Percentiles rank a stretch among this genome's conserved stretches.
Conservation (phyloP, 2,888 invertebrate genomes). For the Ditylenchus weischeri region DNA sequence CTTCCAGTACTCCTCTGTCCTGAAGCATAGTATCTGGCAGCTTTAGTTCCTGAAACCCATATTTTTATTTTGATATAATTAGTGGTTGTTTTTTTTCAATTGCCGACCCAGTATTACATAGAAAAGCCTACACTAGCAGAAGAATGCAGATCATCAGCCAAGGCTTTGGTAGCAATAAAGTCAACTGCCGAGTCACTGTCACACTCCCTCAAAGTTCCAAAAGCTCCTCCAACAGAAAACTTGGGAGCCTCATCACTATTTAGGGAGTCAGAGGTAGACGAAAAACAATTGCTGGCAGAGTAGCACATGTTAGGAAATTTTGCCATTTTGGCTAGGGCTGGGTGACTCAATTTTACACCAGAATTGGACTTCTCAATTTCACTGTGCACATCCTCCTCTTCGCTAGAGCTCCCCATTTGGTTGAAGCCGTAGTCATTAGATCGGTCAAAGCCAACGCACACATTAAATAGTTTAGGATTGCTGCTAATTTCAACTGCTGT, state of each 20-base stretch:
- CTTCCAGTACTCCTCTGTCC: conserved; percentile 20
- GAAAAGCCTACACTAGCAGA: neutral
- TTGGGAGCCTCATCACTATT: conserved; percentile 8
- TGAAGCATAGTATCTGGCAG: conserved; percentile 23
- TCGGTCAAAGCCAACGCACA: conserved; percentile 36
- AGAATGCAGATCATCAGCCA: neutral
- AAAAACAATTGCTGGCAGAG: conserved; percentile 1
- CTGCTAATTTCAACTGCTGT: conserved; percentile 23
- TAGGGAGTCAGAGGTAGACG: neutral
- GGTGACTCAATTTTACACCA: neutral
- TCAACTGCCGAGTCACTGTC: conserved; percentile 13
- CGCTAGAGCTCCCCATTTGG: conserved; percentile 15
- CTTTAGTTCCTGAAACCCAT: conserved; percentile 9
- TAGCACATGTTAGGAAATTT: neutral
- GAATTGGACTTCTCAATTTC: neutral
- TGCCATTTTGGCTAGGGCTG: conserved; percentile 2
- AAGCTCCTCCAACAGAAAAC: conserved; percentile 27
- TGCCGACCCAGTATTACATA: too few relatives aligned
- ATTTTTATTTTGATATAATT: neutral
- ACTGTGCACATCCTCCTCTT: conserved; percentile 10
- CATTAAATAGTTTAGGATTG: conserved; percentile 30
- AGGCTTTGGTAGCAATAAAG: conserved; percentile 8
- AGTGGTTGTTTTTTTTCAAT: too few relatives aligned
- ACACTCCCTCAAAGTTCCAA: conserved; percentile 11
- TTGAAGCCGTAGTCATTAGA: conserved; percentile 36